Evolutionary conservation across 2,888 invertebrate species (phyloP), one percentile per base, ranked within the genome.

Genomic region (Oscheius sp.): DNA sequence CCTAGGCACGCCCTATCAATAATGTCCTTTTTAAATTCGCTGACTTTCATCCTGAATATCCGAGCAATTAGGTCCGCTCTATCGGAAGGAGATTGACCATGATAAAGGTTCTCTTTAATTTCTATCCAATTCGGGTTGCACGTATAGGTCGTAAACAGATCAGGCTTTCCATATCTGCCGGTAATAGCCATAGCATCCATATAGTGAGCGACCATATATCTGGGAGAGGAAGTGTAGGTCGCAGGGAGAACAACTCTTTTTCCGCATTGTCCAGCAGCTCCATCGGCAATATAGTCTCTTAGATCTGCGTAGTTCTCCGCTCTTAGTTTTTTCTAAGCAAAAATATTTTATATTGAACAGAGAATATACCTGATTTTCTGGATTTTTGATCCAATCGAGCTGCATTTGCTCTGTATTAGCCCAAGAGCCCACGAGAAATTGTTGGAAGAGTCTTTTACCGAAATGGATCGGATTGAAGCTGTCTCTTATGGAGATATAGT

Each of bases 351-450:
- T n/a, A n/a, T n/a, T n/a, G n/a, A n/a, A n/a, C n/a, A n/a, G n/a
- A n/a, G n/a, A n/a, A n/a, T n/a, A n/a, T n/a, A n/a, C n/a, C n/a
- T n/a, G 53, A 10, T 37, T 37, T 37, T 71, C 4, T 83, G 67
- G 15, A n/a, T n/a, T 85, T 77, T 65, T 67, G 87, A 3, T 74
- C 50, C n/a, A 88, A 3, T 74, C 50, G 27, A 87, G 71, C 8
- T 86, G 72, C 64, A 87, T 85, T n/a, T 78, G 80, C 74, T 88
- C 87, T 31, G 87, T 82, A 75, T 87, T 87, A 0, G 76, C 86
- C 76, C 85, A 87, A 82, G 83, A 80, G 71, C 88, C 87, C 20
- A 87, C 87, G 23, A 81, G 57, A 58, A 73, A 87, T 70, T 87
- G 87, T 52, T 85, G 82, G 46, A 82, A 84, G 3, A 87, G 73